Percentiles rank a stretch among this genome's conserved stretches.
These are phyloP conservation scores for Cactoblastis cactorum DNA, from an alignment of 2,888 invertebrate genomes.

Conservation along the genomic window DNA sequence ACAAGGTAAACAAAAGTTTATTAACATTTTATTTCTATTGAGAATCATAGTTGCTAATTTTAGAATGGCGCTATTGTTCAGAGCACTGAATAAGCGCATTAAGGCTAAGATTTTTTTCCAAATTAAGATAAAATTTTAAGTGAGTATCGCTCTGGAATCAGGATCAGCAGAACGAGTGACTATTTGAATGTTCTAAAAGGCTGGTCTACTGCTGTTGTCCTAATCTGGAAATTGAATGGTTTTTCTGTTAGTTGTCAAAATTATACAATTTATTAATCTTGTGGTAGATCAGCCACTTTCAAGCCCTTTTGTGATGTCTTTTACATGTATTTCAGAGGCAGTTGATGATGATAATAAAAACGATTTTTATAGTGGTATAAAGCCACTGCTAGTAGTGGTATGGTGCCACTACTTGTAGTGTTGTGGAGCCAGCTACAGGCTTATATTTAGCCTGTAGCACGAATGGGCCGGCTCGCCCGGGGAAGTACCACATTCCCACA, in stretches of 20 bases:
- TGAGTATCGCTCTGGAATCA: constrained; percentile 40
- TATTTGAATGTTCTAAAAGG: constrained; percentile 75
- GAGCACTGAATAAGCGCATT: constrained; percentile 34
- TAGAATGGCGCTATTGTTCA: constrained; percentile 33
- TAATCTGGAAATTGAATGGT: constrained; percentile 27
- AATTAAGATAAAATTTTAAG: constrained; percentile 44
- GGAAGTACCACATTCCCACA: too few species aligned
- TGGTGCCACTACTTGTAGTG: too few species aligned
- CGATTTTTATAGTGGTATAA: too few species aligned
- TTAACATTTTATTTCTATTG: constrained; percentile 59
- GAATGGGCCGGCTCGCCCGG: too few species aligned
- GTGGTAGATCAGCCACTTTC: constrained; percentile 55
- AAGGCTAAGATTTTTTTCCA: constrained; percentile 66
- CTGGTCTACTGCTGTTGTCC: constrained; percentile 56
- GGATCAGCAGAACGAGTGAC: constrained; percentile 59
- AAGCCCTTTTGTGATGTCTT: constrained; percentile 29
- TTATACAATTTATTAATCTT: constrained; percentile 24
- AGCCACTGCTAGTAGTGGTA: too few species aligned
- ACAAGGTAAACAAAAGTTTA: constrained; percentile 76
- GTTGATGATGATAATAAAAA: not conserved
- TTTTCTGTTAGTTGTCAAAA: constrained; percentile 28
- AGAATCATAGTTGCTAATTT: constrained; percentile 31
- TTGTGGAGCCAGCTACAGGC: too few species aligned
- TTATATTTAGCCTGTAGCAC: too few species aligned
- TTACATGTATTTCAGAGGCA: constrained; percentile 30